phyloP scores from a whole-genome alignment of 2,888 invertebrate species.

The Bhutanitis thaidina region DNA sequence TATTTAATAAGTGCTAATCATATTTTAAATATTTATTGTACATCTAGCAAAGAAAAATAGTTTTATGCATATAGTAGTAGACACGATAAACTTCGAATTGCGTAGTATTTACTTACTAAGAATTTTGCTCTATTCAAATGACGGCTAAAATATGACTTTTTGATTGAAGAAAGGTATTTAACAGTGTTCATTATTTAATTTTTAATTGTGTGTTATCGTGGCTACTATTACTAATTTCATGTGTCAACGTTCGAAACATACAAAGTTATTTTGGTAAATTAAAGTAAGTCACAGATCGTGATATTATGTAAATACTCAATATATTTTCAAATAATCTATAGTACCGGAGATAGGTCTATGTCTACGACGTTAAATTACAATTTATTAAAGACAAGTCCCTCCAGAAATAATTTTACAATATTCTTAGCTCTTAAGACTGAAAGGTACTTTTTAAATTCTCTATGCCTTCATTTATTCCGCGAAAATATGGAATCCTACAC shows the following conservation, averaged over 20 bases:
- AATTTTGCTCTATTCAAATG: background rate
- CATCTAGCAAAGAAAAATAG: constrained; percentile 13
- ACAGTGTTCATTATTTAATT: constrained; percentile 2
- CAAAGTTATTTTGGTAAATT: constrained; percentile 53
- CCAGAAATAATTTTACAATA: constrained; percentile 68
- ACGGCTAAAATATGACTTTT: background rate
- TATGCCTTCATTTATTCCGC: constrained; percentile 35
- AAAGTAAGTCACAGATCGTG: constrained; percentile 39
- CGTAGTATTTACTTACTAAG: background rate
- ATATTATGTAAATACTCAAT: constrained; percentile 53
- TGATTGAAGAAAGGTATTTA: background rate
- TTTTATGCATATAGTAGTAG: constrained; percentile 11
- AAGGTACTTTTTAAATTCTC: constrained; percentile 54
- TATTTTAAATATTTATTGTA: constrained; percentile 15
- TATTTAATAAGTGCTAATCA: constrained; percentile 26
- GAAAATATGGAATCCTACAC: constrained; percentile 7
- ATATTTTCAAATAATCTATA: constrained; percentile 58
- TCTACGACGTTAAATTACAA: constrained; percentile 54
- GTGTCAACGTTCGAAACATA: constrained; percentile 30
- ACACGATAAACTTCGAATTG: constrained; percentile 1
- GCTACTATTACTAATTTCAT: constrained; percentile 12
- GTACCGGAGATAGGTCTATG: constrained; percentile 55
- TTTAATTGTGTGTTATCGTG: constrained; percentile 22
- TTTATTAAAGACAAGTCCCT: constrained; percentile 69
- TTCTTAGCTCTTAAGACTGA: constrained; percentile 75